phyloP scores from a whole-genome alignment of 2,797 vertebrate genomes.

The Lepidocolaptes lacrymiger region DNA sequence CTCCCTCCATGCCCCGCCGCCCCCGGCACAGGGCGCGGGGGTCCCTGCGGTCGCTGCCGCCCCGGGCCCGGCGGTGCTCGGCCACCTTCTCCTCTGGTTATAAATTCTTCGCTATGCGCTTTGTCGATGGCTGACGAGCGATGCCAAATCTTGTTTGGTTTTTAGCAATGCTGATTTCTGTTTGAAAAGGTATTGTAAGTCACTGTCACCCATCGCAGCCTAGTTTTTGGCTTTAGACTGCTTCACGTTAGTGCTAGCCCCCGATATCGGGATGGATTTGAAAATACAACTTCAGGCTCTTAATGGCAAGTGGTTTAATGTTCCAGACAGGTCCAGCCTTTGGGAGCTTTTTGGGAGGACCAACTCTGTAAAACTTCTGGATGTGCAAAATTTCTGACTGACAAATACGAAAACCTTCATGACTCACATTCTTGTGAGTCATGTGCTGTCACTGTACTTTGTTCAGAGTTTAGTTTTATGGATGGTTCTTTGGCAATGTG shows the following conservation, averaged over 20 bases:
- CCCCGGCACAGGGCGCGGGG: background rate
- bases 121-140: background rate
- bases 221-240: background rate
- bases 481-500: background rate
- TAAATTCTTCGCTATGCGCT: background rate
- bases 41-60: background rate
- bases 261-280: accelerated
- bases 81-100: too few species aligned
- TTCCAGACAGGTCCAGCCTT: background rate
- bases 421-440: background rate
- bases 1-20: background rate
- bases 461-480: background rate
- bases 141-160: background rate
- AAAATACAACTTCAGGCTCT: background rate
- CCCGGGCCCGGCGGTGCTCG: background rate
- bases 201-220: background rate
- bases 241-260: background rate
- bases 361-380: background rate
- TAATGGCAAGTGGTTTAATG: accelerated
- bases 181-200: background rate
- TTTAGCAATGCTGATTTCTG: background rate
- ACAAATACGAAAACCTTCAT: background rate
- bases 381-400: background rate
- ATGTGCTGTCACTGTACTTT: background rate
- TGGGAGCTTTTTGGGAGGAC: background rate